These are phyloP conservation scores for Oxyura jamaicensis DNA, from an alignment of 2,113 vertebrate species.

Conservation along the genomic window DNA sequence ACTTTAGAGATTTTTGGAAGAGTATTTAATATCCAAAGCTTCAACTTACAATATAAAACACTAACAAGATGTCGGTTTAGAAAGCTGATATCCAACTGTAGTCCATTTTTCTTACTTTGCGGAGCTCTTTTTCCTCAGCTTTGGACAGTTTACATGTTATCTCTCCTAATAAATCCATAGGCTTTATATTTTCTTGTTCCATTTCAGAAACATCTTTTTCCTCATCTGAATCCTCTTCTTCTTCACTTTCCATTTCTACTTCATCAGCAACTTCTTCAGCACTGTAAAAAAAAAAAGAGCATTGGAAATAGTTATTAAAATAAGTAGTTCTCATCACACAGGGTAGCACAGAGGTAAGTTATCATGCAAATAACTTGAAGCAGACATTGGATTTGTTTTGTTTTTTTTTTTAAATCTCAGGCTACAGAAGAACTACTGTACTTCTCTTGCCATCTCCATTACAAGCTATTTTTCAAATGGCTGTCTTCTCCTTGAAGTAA, in stretches of 20 bases:
- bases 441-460: background rate
- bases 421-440: background rate
- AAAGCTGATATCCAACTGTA: conserved; percentile 84
- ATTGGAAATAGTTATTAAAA: background rate
- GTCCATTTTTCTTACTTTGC: conserved; percentile 84
- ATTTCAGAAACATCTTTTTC: conserved; percentile 71
- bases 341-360: background rate
- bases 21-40: conserved; percentile 42
- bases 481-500: background rate
- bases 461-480: background rate
- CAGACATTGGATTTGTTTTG: background rate
- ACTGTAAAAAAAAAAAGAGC: conserved; percentile 19
- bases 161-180: conserved; percentile 37
- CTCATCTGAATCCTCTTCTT: conserved; percentile 83
- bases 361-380: background rate
- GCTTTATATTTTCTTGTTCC: conserved; percentile 41
- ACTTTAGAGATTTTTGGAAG: background rate
- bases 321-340: background rate
- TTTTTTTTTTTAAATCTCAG: background rate
- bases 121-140: conserved; percentile 84
- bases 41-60: conserved; percentile 5
- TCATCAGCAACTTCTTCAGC: conserved; percentile 68
- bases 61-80: background rate
- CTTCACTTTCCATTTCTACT: conserved; percentile 85
- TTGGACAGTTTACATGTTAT: conserved; percentile 75